Evolutionary conservation across 2,797 vertebrate species (phyloP), one percentile per base, ranked within the genome.

Genomic region (Tolypeutes matacus): DNA sequence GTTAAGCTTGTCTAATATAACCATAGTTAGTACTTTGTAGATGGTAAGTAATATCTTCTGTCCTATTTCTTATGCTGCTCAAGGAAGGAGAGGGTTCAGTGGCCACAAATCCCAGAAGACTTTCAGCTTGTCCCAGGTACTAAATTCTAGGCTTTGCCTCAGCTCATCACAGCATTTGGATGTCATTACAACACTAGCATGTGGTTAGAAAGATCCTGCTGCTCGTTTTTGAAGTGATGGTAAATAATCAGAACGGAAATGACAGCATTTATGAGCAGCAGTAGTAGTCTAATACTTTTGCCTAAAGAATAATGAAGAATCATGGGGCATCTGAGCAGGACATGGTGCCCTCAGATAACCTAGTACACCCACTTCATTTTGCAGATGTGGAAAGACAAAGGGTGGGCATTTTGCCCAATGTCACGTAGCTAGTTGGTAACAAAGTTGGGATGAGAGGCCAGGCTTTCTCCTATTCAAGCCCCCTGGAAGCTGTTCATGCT

Each of bases 1-100:
- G 91, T 51, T 93, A 95, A 82, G 77, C 70, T 90, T 78, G 60
- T 46, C 10, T 92, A 83, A 86, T 51, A 85, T 83, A 81, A 81
- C 18, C 17, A 80, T 10, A 25, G 3, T 56, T 18, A 86, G 18
- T 49, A 77, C 64, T 83, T 27, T 15, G 75, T 81, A 60, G 87
- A 76, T 56, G 15, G 60, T 36, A 75, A 92, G 27, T 72, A 58
- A 84, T 51, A 67, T 21, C 14, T 75, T n/a, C 11, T 69, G 42
- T 92, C 34, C 53, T 83, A 21, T 39, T 86, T 21, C 21, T 67
- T 76, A 67, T 87, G 39, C 49, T 91, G 20, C 31, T 86, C 46
- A 31, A 27, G 46, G 73, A 73, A 91, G 56, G 39, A 31, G 29
- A 1, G 1, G 90, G 23, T 53, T 90, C 11, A 53, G 77, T 27